These are phyloP conservation scores for Hippocampus abdominalis DNA, from an alignment of 2,113 vertebrate genomes.

Conservation along the genomic window DNA sequence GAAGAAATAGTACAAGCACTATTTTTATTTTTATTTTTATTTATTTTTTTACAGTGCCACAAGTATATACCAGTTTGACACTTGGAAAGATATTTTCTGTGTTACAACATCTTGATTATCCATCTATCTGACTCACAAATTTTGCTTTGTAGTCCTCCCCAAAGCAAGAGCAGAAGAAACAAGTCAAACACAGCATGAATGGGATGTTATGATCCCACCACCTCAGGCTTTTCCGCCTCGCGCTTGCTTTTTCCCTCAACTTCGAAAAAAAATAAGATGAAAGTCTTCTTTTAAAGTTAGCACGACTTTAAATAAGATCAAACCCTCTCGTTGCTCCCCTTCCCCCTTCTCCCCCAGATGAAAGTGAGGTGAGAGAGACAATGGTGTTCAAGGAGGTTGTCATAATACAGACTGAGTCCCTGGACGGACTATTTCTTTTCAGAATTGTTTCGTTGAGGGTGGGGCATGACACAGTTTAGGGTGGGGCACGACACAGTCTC, in stretches of 20 bases:
- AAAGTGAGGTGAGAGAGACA: slow-evolving; percentile 65
- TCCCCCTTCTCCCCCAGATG: slow-evolving; percentile 33
- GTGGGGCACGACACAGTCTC: slow-evolving; percentile 39
- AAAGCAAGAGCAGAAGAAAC: slow-evolving; percentile 14
- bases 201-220: slow-evolving; percentile 10
- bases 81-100: not conserved
- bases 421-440: slow-evolving; percentile 51
- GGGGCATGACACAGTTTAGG: slow-evolving; percentile 43
- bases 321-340: slow-evolving; percentile 37
- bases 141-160: not conserved
- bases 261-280: slow-evolving; percentile 6
- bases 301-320: slow-evolving; percentile 39
- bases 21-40: not conserved
- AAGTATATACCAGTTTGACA: not conserved
- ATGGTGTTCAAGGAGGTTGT: slow-evolving; percentile 61
- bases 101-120: not conserved
- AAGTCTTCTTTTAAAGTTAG: slow-evolving; percentile 27
- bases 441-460: slow-evolving; percentile 57
- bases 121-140: not conserved
- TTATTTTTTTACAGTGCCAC: not conserved
- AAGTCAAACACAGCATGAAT: slow-evolving; percentile 11
- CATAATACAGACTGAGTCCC: slow-evolving; percentile 49
- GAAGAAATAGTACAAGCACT: too few relatives aligned
- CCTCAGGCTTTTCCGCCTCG: slow-evolving; percentile 19
- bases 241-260: slow-evolving; percentile 9